Evolutionary conservation across 2,113 vertebrate species (phyloP).

Genomic region (Scortum barcoo): DNA sequence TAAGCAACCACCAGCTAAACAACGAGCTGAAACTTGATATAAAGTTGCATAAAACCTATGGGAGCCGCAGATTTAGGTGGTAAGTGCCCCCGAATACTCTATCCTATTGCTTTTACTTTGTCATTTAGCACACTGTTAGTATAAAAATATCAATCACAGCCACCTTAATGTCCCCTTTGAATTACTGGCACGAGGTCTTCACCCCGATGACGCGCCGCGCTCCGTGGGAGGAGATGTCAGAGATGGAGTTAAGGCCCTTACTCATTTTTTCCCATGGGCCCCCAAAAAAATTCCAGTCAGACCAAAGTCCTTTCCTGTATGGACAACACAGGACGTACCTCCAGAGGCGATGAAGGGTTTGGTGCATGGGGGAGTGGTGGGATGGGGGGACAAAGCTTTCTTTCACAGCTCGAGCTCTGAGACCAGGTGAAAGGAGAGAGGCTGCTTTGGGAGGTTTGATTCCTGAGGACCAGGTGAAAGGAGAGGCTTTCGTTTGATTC

Average conservation of each 20-base stretch:
- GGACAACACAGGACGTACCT: constrained; percentile 88
- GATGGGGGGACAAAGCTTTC: constrained; percentile 90
- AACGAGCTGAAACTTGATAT: no score
- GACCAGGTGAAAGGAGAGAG: constrained; percentile 90
- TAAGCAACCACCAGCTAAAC: background rate
- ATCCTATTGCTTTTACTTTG: background rate
- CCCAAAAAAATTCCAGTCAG: constrained; percentile 90
- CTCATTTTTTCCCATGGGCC: constrained; percentile 84
- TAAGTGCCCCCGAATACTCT: background rate
- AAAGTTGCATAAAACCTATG: no score
- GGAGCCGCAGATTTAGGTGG: no score
- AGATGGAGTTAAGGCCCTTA: constrained; percentile 16
- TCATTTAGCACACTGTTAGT: background rate
- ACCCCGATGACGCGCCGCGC: constrained; percentile 21
- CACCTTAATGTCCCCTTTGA: constrained; percentile 10
- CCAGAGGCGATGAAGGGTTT: constrained; percentile 75
- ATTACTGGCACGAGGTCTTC: constrained; percentile 8
- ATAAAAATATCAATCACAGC: background rate
- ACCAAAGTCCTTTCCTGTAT: constrained; percentile 89
- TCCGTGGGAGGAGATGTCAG: constrained; percentile 46
- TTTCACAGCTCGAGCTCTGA: constrained; percentile 86
- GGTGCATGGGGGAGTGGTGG: no score
- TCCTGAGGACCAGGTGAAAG: no score
- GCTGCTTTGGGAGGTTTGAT: constrained; percentile 85
- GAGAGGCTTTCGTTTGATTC: constrained; percentile 88